Conservation (phyloP, 2,113 vertebrate species). For the Thamnophis sirtalis region DNA sequence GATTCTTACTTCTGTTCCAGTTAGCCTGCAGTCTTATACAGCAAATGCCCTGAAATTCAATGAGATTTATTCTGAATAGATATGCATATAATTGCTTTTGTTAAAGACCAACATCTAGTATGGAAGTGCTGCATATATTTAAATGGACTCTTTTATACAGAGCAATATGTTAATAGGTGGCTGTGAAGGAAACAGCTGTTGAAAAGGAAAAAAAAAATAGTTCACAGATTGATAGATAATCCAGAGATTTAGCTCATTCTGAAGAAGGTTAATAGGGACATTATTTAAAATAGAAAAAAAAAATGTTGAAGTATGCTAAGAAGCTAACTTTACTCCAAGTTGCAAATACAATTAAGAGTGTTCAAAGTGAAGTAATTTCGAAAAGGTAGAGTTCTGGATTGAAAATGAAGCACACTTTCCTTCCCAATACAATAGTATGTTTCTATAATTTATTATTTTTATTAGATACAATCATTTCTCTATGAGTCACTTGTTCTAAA, state of each 20-base stretch:
- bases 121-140: slow-evolving; percentile 30
- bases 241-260: slow-evolving; percentile 42
- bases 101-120: slow-evolving; percentile 23
- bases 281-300: slow-evolving; percentile 33
- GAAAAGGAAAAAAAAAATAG: slow-evolving; percentile 18
- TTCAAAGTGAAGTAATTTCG: not conserved
- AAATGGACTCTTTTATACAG: slow-evolving; percentile 35
- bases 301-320: slow-evolving; percentile 31
- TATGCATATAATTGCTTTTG: not conserved
- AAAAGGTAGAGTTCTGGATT: not conserved
- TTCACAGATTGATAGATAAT: slow-evolving; percentile 25
- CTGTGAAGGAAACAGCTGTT: slow-evolving; percentile 40
- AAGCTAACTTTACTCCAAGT: not conserved
- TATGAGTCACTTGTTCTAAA: not conserved
- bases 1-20: slow-evolving; percentile 29
- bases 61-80: not conserved
- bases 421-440: not conserved
- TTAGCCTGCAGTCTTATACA: not conserved
- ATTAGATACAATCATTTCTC: not conserved
- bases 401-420: not conserved
- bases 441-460: not conserved
- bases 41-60: not conserved
- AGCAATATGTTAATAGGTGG: slow-evolving; percentile 21
- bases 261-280: slow-evolving; percentile 15
- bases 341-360: not conserved